Evolutionary conservation across 2,113 vertebrate species (phyloP).

Genomic region (Stomatorhinus ivindoensis): DNA sequence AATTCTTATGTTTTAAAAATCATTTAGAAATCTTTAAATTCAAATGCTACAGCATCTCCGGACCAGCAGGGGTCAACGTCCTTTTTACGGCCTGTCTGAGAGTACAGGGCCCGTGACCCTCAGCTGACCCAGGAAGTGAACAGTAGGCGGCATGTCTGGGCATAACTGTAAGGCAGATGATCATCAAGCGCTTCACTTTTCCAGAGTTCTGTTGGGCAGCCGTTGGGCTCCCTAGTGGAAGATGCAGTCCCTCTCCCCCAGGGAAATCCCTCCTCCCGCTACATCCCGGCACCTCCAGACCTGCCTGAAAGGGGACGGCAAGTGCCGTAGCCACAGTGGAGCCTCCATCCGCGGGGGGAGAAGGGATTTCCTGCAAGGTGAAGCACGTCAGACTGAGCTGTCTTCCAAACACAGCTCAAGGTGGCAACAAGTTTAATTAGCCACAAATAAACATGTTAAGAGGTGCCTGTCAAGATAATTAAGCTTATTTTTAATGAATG

Average conservation of each 20-base stretch:
- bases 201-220: neutral
- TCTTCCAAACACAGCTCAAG: neutral
- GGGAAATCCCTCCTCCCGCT: neutral
- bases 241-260: neutral
- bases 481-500: slow-evolving; percentile 5
- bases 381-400: neutral
- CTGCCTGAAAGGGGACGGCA: neutral
- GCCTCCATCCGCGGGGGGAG: neutral
- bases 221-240: neutral
- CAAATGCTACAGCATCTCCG: neutral
- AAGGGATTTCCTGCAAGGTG: neutral
- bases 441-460: neutral
- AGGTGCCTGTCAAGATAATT: slow-evolving; percentile 1
- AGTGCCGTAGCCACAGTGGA: neutral
- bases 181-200: neutral
- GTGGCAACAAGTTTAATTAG: neutral
- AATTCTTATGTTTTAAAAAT: neutral
- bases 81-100: neutral
- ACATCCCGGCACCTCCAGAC: neutral
- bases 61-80: neutral
- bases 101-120: neutral
- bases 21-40: neutral
- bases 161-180: neutral
- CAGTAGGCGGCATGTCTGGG: neutral
- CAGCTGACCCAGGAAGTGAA: neutral